Evolutionary conservation across 2,797 vertebrate genomes (phyloP).

Genomic region (Premnoplex brunnescens): DNA sequence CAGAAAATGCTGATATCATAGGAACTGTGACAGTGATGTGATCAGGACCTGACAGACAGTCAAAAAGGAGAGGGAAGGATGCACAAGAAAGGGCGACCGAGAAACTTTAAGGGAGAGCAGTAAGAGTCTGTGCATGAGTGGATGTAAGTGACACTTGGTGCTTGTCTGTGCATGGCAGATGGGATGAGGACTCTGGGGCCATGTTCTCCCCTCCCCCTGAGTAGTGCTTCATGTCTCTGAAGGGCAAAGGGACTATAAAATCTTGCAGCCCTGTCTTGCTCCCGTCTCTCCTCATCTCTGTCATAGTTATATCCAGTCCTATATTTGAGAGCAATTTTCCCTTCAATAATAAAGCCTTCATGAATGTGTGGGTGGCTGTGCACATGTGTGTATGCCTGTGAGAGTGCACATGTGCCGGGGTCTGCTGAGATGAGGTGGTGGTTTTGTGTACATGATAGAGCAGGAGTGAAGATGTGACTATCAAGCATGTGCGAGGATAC

Average conservation of each 20-base stretch:
- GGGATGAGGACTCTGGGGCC: neutral
- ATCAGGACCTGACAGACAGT: conserved; percentile 24
- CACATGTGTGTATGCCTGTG: rapidly evolving
- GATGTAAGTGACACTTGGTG: neutral
- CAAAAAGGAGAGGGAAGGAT: neutral
- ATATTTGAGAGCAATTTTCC: neutral
- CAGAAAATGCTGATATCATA: conserved; percentile 28
- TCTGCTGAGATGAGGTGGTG: neutral
- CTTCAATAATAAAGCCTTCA: neutral
- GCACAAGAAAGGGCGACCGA: rapidly evolving
- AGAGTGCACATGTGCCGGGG: neutral
- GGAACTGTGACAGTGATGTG: conserved; percentile 22
- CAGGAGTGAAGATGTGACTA: neutral
- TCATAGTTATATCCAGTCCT: neutral
- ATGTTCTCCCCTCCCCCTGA: neutral
- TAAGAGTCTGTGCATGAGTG: neutral
- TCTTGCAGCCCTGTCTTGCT: neutral
- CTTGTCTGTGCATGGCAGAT: neutral
- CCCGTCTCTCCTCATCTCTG: neutral
- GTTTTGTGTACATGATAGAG: neutral
- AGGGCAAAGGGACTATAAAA: neutral
- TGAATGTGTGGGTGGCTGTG: rapidly evolving
- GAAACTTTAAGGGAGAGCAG: neutral
- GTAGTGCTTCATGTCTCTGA: neutral
- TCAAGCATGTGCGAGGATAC: rapidly evolving